These are phyloP conservation scores for Sinopyrophorus schimmeli DNA, from an alignment of 2,888 invertebrate genomes.

Conservation along the genomic window DNA sequence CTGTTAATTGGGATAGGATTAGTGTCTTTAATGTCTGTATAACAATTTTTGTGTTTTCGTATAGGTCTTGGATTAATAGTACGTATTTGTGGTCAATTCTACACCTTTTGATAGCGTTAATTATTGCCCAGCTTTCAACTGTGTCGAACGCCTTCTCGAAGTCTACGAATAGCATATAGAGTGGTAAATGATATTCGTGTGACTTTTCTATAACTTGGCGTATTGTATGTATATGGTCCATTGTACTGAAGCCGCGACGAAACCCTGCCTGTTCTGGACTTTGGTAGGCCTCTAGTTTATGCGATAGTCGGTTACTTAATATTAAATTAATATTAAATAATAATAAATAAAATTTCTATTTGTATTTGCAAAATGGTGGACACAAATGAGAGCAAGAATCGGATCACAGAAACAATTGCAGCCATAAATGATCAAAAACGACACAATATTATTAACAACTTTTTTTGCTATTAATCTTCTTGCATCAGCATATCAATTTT, in stretches of 20 bases:
- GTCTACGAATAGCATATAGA: slow-evolving; percentile 1
- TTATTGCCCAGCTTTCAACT: not conserved
- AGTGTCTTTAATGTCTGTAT: not conserved
- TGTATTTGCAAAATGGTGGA: no score
- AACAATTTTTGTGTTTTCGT: slow-evolving; percentile 2
- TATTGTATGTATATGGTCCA: slow-evolving; percentile 4
- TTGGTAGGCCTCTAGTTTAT: not conserved
- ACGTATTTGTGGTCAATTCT: slow-evolving; percentile 3
- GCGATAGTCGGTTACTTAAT: not conserved
- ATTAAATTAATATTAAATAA: no score
- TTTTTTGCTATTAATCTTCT: no score
- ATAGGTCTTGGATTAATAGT: not conserved
- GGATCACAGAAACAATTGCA: no score
- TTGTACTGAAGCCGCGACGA: slow-evolving; percentile 1
- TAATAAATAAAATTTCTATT: no score
- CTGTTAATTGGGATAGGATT: not conserved
- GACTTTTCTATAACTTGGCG: slow-evolving; percentile 2
- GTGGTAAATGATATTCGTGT: slow-evolving; percentile 3
- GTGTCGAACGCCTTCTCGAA: not conserved
- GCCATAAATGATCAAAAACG: no score
- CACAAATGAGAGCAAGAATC: no score
- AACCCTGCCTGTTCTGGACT: slow-evolving; percentile 2
- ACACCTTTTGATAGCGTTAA: not conserved
- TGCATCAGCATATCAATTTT: no score
- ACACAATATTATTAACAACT: no score